These are phyloP conservation scores for Panthera uncia DNA, from an alignment of 2,113 vertebrate genomes.

Conservation along the genomic window DNA sequence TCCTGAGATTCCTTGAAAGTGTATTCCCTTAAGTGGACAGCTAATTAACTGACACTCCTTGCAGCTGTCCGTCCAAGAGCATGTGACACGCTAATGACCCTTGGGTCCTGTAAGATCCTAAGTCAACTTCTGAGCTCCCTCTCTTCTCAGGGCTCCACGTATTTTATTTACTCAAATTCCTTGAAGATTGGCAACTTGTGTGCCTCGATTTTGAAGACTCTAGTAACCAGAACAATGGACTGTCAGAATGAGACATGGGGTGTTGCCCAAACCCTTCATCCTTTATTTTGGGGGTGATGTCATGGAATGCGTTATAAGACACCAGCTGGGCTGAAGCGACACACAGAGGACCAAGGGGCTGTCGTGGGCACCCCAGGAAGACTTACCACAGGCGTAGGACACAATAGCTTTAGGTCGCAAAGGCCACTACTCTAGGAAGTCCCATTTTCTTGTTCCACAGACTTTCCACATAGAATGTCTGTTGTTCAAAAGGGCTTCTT, in stretches of 20 bases:
- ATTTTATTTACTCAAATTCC: not conserved
- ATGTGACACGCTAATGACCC: not conserved
- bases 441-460: not conserved
- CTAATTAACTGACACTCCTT: not conserved
- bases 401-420: not conserved
- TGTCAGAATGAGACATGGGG: not conserved
- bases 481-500: not conserved
- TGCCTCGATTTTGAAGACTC: not conserved
- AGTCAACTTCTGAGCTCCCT: not conserved
- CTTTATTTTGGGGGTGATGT: not conserved
- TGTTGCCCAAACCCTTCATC: not conserved
- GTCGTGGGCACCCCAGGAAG: not conserved
- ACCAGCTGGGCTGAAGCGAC: not conserved
- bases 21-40: not conserved
- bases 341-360: fast-evolving
- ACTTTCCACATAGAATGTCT: not conserved
- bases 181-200: not conserved
- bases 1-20: not conserved
- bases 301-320: not conserved
- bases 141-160: not conserved
- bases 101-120: not conserved
- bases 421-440: not conserved
- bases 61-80: not conserved
- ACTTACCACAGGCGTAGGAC: not conserved
- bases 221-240: not conserved